Evolutionary conservation across 35 echinoderm and acorn worm genomes (phyloP).

Genomic region (Apostichopus parvimensis): DNA sequence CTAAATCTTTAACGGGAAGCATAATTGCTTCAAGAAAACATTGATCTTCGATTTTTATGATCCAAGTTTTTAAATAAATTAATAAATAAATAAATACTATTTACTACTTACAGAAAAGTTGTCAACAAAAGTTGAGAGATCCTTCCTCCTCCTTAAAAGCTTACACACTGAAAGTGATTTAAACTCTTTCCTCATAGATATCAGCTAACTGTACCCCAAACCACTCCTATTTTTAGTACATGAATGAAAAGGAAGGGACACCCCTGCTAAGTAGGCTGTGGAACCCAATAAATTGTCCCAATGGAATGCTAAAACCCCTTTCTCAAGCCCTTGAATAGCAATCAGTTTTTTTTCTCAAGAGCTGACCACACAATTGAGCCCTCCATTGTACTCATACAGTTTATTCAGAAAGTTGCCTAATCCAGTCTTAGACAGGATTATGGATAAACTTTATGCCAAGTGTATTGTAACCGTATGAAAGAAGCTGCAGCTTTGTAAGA

Average conservation of each 20-base stretch:
- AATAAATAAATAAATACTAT: too few relatives aligned
- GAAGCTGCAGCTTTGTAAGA: background rate
- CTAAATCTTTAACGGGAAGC: too few relatives aligned
- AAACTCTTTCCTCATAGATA: too few relatives aligned
- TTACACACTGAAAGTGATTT: background rate
- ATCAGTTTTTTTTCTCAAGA: background rate
- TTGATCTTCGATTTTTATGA: too few relatives aligned
- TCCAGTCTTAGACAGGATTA: background rate
- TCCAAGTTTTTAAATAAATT: too few relatives aligned
- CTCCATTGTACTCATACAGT: background rate
- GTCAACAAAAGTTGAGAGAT: too few relatives aligned
- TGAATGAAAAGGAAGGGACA: background rate
- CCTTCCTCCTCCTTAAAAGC: background rate
- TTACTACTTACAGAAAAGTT: too few relatives aligned
- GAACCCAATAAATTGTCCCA: background rate
- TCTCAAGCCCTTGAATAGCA: background rate
- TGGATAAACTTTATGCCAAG: background rate
- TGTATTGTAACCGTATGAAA: background rate
- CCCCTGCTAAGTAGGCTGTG: background rate
- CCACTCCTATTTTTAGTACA: background rate
- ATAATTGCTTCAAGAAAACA: too few relatives aligned
- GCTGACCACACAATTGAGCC: background rate
- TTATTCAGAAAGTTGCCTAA: background rate
- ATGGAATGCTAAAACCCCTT: background rate
- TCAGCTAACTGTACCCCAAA: background rate